Percentiles rank a stretch among this genome's conserved stretches.
phyloP scores from a whole-genome alignment of 2,113 vertebrate species.

The Vireo altiloquus region DNA sequence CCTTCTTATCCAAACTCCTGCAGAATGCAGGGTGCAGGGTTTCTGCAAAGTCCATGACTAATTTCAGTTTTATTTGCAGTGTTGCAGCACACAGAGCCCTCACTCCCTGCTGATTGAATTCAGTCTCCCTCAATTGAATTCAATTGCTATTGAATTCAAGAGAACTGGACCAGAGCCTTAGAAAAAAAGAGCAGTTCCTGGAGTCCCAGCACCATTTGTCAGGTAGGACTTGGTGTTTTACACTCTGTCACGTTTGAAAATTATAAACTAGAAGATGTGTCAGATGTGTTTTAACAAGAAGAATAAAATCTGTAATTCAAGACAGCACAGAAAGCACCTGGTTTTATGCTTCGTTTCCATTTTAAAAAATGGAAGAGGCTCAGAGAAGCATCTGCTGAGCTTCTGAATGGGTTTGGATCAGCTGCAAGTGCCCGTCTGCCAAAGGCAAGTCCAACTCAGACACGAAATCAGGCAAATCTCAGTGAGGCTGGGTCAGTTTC shows the following conservation, averaged over 20 bases:
- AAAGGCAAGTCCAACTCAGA: not conserved
- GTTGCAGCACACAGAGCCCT: not conserved
- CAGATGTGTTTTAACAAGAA: not conserved
- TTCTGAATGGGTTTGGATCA: conserved; percentile 18
- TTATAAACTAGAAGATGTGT: not conserved
- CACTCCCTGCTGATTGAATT: not conserved
- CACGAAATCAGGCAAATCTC: not conserved
- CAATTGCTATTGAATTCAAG: not conserved
- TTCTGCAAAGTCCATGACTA: not conserved
- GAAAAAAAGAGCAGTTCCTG: not conserved
- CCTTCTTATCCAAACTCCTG: not conserved
- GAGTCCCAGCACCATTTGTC: not conserved
- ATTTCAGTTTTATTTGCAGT: not conserved
- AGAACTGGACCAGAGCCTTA: not conserved
- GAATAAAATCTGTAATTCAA: not conserved
- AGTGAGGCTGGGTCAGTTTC: not conserved
- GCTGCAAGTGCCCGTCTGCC: not conserved
- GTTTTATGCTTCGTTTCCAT: not conserved
- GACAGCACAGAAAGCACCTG: not conserved
- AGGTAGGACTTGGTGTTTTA: not conserved
- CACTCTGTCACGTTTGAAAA: not conserved
- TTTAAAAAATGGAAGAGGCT: not conserved
- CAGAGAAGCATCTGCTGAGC: conserved; percentile 23
- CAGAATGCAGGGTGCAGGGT: not conserved
- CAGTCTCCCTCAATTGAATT: not conserved